Conservation (phyloP, 30 jellyfish, hydroid and myxozoan genomes). For the Cassiopea andromeda region DNA sequence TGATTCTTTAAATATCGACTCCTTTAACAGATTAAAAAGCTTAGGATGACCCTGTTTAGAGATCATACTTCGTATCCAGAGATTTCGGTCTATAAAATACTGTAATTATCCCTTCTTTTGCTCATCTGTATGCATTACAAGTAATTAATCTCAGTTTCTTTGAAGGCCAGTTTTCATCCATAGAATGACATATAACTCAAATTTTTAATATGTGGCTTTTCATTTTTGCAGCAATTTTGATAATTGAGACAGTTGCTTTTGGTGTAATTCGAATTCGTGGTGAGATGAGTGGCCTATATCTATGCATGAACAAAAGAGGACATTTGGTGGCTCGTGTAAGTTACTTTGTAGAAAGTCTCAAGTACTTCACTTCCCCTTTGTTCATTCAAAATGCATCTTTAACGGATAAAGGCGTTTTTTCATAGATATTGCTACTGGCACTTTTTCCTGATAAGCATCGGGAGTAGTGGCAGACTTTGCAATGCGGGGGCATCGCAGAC, state of each 20-base stretch:
- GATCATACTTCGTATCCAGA: background rate
- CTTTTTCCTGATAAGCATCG: too few relatives aligned
- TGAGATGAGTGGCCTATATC: constrained; percentile 44
- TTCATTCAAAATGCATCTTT: background rate
- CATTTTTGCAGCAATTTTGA: constrained; percentile 42
- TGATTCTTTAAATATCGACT: background rate
- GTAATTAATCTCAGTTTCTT: background rate
- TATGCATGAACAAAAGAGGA: constrained; percentile 78
- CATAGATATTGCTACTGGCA: too few relatives aligned
- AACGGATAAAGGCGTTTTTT: too few relatives aligned
- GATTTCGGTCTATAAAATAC: background rate
- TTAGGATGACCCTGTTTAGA: background rate
- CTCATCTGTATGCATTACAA: background rate
- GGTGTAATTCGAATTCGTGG: constrained; percentile 75
- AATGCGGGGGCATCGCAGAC: too few relatives aligned
- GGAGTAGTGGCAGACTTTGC: too few relatives aligned
- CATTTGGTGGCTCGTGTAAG: constrained; percentile 75
- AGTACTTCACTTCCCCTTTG: background rate
- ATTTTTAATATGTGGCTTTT: background rate
- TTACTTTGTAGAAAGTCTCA: background rate
- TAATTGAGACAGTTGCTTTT: constrained; percentile 66
- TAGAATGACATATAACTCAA: background rate
- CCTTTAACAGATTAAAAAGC: constrained; percentile 8
- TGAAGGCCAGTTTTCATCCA: background rate
- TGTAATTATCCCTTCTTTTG: background rate